Base-by-base conservation (phyloP, 2,888 invertebrate species). In the Agriopis leucophaearia region DNA sequence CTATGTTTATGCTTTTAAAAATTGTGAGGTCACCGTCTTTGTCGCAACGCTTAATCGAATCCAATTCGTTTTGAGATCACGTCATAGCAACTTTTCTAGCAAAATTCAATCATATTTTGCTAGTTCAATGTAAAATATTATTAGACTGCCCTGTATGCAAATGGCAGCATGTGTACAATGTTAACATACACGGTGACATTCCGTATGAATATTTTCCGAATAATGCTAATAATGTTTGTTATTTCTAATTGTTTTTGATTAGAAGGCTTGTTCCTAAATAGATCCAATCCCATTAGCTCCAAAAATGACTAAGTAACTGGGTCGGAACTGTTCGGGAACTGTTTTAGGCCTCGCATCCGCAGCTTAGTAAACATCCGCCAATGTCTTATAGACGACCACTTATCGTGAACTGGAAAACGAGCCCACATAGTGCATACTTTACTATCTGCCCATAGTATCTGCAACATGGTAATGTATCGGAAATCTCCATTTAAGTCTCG, bases 1-100 rank as follows among this genome's bases (percentile, higher is more conserved):
- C 76, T 58, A 66, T 78, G 75, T 79, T 77, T 79, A 74, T 80
- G 70, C 69, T 70, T 75, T 74, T 79, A 64, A 61, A 57, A 64
- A 60, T 64, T 64, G 60, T 64, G 66, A 64, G 64, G 66, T 66
- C 63, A 59, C 45, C 42, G 40, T 55, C 52, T 44, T 52, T 61
- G 64, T 69, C 58, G 64, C 64, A 69, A 65, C 52, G 47, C 47
- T 35, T 58, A 69, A 56, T 61, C 38, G 51, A 50, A 55, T 63
- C 60, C 56, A 69, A 64, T 69, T 68, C 18, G 55, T 60, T 56
- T 45, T 58, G 55, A 59, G 51, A 64, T 50, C 60, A 36, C 44
- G 59, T 45, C 40, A 61, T 47, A 35, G 12, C 42, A 55, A 42
- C 16, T 50, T 50, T n/a, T 51, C 16, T 40, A 45, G 45, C 16